phyloP scores from a whole-genome alignment of 1,140 invertebrate genomes.

The Danaus plexippus region DNA sequence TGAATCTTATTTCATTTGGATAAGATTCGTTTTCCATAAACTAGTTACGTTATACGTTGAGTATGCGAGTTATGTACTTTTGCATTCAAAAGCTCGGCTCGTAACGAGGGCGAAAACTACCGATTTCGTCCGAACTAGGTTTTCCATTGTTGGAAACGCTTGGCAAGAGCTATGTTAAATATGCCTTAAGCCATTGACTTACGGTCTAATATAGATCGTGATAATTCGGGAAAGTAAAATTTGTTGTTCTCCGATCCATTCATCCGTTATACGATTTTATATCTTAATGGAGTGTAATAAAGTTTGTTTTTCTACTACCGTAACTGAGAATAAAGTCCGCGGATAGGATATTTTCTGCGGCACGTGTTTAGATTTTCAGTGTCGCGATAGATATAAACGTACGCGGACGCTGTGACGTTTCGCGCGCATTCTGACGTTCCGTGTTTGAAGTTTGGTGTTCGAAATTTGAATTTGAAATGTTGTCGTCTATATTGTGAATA shows the following conservation, averaged over 20 bases:
- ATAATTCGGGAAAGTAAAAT: conserved; percentile 4
- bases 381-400: conserved; percentile 37
- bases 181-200: conserved; percentile 9
- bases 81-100: conserved; percentile 25
- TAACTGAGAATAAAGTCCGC: conserved; percentile 11
- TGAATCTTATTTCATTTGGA: conserved; percentile 8
- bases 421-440: conserved; percentile 24
- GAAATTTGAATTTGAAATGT: conserved; percentile 44
- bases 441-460: conserved; percentile 29
- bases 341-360: conserved; percentile 32
- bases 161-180: background rate
- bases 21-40: conserved; percentile 19
- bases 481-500: conserved; percentile 13
- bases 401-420: conserved; percentile 29
- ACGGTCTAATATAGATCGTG: conserved; percentile 18
- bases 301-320: conserved; percentile 13
- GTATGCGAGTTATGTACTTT: conserved; percentile 16
- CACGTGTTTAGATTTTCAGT: conserved; percentile 61
- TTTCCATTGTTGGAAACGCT: conserved; percentile 22
- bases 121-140: conserved; percentile 27
- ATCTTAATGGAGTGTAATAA: conserved; percentile 8
- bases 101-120: conserved; percentile 25
- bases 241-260: conserved; percentile 17
- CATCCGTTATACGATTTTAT: conserved; percentile 7
- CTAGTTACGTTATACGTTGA: conserved; percentile 3